phyloP scores from a whole-genome alignment of 2,797 vertebrate species.

The Buphagus erythrorhynchus region DNA sequence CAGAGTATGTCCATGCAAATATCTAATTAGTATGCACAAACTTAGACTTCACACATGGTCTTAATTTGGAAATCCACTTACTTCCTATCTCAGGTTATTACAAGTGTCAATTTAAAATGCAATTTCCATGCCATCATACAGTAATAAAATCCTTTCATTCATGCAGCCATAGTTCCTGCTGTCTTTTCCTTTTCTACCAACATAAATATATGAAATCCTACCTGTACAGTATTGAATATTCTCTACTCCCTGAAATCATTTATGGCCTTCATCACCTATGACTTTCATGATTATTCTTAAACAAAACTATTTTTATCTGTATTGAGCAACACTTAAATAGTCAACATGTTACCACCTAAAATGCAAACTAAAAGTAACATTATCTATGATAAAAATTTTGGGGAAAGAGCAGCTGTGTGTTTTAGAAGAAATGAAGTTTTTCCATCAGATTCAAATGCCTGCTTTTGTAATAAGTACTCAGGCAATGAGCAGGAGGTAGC shows the following conservation, averaged over 20 bases:
- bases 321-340: not conserved
- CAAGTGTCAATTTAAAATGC: not conserved
- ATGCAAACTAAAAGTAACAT: not conserved
- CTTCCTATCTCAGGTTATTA: not conserved
- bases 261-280: not conserved
- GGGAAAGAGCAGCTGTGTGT: not conserved
- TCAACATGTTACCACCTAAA: not conserved
- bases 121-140: not conserved
- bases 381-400: not conserved
- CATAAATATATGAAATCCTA: not conserved
- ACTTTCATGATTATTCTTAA: not conserved
- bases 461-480: not conserved
- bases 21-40: not conserved
- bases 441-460: not conserved
- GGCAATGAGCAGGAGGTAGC: not conserved
- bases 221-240: not conserved
- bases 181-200: not conserved
- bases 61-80: not conserved
- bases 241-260: not conserved
- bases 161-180: not conserved
- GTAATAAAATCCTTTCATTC: not conserved
- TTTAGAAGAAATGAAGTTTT: not conserved
- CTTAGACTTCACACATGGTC: not conserved
- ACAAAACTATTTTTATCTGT: not conserved
- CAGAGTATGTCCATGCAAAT: not conserved